A percentile compares a stretch with the other conserved stretches of the same genome.
phyloP scores from a whole-genome alignment of 1,140 invertebrate species.

The Pygmarrhopalites habei region DNA sequence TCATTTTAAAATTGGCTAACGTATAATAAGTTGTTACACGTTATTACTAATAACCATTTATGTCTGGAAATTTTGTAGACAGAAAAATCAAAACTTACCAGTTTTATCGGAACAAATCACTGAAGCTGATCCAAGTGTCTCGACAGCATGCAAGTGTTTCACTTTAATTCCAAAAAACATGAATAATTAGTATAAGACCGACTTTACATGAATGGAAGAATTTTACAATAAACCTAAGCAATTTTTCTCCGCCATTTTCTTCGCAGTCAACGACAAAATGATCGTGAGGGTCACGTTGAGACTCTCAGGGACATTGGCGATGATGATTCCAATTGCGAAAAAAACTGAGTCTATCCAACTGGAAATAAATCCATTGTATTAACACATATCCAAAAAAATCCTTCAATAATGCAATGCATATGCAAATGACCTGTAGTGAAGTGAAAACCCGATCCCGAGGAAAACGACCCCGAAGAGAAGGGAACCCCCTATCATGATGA shows the following conservation, averaged over 20 bases:
- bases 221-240: no score
- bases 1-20: no score
- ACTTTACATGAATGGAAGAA: no score
- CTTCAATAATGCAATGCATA: no score
- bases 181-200: no score
- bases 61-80: no score
- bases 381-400: no score
- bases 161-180: no score
- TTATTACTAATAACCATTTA: no score
- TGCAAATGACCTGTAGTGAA: no score
- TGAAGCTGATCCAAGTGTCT: conserved; percentile 69
- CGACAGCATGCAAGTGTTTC: conserved; percentile 69
- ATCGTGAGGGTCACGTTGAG: conserved; percentile 45
- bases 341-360: conserved; percentile 20
- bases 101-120: conserved; percentile 75
- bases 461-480: conserved; percentile 46
- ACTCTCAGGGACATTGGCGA: conserved; percentile 30
- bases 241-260: conserved; percentile 65
- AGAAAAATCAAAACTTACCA: conserved; percentile 56
- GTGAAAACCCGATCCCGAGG: conserved; percentile 60
- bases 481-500: conserved; percentile 47
- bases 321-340: conserved; percentile 26
- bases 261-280: conserved; percentile 61
- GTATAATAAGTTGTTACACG: no score
- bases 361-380: no score